Percentiles rank a stretch among this genome's conserved stretches.
These are phyloP conservation scores for Teleogryllus occipitalis DNA, from an alignment of 1,140 invertebrate species.

Conservation along the genomic window DNA sequence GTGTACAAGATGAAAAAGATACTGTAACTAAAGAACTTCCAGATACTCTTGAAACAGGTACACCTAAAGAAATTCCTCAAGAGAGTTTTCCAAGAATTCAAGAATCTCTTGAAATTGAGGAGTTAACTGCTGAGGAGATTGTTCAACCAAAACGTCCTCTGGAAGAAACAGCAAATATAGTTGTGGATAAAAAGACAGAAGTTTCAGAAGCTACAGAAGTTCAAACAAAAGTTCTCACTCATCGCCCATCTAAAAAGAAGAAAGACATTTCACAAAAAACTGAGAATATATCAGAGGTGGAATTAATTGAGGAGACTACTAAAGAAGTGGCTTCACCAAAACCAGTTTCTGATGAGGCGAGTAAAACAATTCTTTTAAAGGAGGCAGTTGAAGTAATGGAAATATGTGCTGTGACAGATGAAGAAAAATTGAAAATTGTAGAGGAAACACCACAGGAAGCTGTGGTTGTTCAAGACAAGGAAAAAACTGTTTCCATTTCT, in stretches of 20 bases:
- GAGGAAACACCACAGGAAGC: constrained; percentile 8
- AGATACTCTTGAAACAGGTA: background rate
- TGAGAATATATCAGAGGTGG: constrained; percentile 23
- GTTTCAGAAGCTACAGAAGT: constrained; percentile 27
- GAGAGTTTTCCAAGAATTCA: constrained; percentile 4
- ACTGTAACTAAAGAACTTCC: no score
- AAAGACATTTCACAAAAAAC: constrained; percentile 26
- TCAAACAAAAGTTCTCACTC: constrained; percentile 21
- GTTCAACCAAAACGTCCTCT: constrained; percentile 31
- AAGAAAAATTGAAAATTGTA: constrained; percentile 10
- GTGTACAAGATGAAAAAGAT: background rate
- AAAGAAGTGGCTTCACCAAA: constrained; percentile 24
- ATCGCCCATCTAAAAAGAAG: constrained; percentile 24
- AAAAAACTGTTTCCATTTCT: background rate
- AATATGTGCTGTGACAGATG: constrained; percentile 15
- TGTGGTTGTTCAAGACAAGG: background rate
- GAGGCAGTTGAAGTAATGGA: constrained; percentile 27
- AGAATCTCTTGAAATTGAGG: constrained; percentile 24
- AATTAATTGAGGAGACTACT: constrained; percentile 27
- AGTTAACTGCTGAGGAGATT: constrained; percentile 36
- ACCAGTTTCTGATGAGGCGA: constrained; percentile 25
- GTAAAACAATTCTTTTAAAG: constrained; percentile 22
- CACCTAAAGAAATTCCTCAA: constrained; percentile 32
- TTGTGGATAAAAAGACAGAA: constrained; percentile 20
- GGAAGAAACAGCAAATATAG: background rate